A percentile compares a stretch with the other conserved stretches of the same genome.
phyloP scores from a whole-genome alignment of 2,113 vertebrate genomes.

The Orientallactaga bullata region DNA sequence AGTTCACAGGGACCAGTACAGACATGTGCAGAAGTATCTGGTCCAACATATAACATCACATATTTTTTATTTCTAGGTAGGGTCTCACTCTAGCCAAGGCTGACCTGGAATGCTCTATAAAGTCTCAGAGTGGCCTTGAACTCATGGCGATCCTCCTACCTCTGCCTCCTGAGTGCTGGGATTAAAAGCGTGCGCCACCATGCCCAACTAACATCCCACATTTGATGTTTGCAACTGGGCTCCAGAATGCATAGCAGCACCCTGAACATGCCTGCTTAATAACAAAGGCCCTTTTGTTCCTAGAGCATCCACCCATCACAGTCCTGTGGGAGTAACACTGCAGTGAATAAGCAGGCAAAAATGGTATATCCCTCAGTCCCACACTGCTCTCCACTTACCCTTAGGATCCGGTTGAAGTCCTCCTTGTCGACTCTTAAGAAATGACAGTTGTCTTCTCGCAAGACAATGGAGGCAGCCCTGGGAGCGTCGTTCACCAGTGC shows the following conservation, averaged over 20 bases:
- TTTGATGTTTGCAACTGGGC: background rate
- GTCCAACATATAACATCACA: background rate
- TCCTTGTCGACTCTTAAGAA: conserved; percentile 99
- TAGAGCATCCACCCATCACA: background rate
- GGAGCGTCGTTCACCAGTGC: conserved; percentile 98
- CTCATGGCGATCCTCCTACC: too few species aligned
- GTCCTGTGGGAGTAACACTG: background rate
- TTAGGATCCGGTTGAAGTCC: conserved; percentile 98
- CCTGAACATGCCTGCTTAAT: background rate
- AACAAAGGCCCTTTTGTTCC: background rate
- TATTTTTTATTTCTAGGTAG: too few species aligned
- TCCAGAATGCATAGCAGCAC: background rate
- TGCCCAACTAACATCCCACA: too few species aligned
- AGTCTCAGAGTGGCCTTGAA: too few species aligned
- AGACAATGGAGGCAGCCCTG: conserved; percentile 97
- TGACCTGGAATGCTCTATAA: too few species aligned
- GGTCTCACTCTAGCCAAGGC: too few species aligned
- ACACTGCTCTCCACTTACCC: conserved; percentile 87
- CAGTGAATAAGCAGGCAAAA: background rate
- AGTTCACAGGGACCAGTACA: background rate
- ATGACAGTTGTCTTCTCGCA: conserved; percentile 98
- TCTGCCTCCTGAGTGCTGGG: too few species aligned
- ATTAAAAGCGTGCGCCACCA: too few species aligned
- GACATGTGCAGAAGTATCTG: background rate
- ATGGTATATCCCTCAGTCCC: background rate